Conservation (phyloP, 2,888 invertebrate genomes). For the Ypsolopha scabrella region DNA sequence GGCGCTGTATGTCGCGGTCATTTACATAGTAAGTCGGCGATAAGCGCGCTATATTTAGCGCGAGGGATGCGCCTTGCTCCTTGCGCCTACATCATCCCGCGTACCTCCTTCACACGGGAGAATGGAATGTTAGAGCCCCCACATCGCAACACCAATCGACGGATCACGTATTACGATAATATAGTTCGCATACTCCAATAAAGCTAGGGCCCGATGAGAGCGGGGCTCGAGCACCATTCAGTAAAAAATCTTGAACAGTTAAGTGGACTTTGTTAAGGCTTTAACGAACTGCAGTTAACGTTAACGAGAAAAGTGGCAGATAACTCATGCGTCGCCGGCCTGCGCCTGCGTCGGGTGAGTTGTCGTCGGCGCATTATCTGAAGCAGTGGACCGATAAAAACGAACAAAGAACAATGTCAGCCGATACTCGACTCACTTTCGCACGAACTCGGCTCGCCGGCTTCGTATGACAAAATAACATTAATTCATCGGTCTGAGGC, state of each 20-base stretch:
- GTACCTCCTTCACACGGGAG: background rate
- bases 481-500: conserved; percentile 25
- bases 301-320: conserved; percentile 60
- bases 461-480: conserved; percentile 56
- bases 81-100: background rate
- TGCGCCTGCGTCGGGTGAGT: conserved; percentile 12
- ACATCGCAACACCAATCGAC: background rate
- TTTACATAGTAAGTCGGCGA: conserved; percentile 65
- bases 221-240: no score
- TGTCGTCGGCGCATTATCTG: conserved; percentile 48
- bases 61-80: conserved; percentile 32
- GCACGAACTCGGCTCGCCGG: conserved; percentile 45
- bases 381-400: conserved; percentile 63
- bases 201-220: no score
- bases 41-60: conserved; percentile 66
- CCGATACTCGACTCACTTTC: conserved; percentile 58
- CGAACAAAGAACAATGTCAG: conserved; percentile 67
- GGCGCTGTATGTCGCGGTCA: conserved; percentile 60
- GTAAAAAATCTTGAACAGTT: conserved; percentile 10
- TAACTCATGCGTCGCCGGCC: conserved; percentile 40
- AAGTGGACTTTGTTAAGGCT: conserved; percentile 37
- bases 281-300: conserved; percentile 40
- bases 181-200: no score
- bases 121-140: background rate
- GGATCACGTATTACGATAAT: background rate